phyloP scores from a whole-genome alignment of 2,888 invertebrate genomes.

The Tetramorium bicarinatum region DNA sequence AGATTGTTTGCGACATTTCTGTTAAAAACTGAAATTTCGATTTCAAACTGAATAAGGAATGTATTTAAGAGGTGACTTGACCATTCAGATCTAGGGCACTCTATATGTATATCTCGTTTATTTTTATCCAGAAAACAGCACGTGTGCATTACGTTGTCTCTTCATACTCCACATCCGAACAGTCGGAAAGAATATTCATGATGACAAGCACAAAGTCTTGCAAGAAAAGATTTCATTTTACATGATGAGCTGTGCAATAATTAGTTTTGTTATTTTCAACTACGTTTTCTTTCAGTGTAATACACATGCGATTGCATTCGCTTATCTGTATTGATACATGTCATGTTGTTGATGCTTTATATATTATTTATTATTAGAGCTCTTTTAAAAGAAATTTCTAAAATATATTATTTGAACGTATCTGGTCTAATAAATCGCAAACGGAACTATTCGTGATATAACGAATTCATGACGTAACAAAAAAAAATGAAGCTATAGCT shows the following conservation, averaged over 20 bases:
- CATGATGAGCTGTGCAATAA: not conserved
- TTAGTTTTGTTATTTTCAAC: slow-evolving; percentile 7
- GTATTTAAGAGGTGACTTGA: not conserved
- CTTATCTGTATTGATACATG: not conserved
- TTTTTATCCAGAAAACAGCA: slow-evolving; percentile 10
- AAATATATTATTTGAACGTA: not conserved
- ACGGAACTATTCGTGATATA: not conserved
- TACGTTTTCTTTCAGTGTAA: not conserved
- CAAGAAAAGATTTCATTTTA: not conserved
- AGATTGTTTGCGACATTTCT: not conserved
- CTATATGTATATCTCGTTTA: not conserved
- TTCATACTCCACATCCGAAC: not conserved
- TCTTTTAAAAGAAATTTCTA: not conserved
- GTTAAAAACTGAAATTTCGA: not conserved
- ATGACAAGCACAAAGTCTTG: not conserved
- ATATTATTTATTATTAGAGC: not conserved
- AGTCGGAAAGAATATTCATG: not conserved
- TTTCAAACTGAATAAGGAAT: not conserved
- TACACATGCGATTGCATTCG: not conserved
- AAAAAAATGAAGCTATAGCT: not conserved
- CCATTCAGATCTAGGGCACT: not conserved
- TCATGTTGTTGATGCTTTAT: not conserved
- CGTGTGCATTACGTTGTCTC: not conserved
- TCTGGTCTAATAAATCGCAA: not conserved
- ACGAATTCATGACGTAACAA: not conserved